Evolutionary conservation across 2,797 vertebrate genomes (phyloP), one percentile per base, ranked within the genome.

Genomic region (Microchirus variegatus): DNA sequence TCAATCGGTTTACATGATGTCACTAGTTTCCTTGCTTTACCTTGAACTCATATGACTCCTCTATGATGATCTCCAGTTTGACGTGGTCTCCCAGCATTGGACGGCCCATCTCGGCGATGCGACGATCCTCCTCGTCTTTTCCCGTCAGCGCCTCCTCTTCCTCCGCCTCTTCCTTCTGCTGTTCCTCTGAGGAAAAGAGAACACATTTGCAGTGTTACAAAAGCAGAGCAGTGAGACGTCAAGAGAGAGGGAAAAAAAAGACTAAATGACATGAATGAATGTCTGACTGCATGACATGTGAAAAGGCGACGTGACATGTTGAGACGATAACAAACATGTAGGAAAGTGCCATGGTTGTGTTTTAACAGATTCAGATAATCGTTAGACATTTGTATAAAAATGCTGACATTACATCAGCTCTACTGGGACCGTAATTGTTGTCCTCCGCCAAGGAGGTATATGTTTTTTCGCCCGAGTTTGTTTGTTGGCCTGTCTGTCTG

Each of bases 11-110:
- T n/a, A n/a, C n/a, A n/a, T n/a, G n/a, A n/a, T n/a, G n/a, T n/a
- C n/a, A n/a, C n/a, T n/a, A n/a, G n/a, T n/a, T n/a, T n/a, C 22
- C 31, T 10, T 2, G 11, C 26, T 58, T 42, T 83, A 98, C 97
- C 96, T 99, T 99, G 89, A 99, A 99, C 84, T 99, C 97, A 0
- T 99, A 99, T 18, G 97, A 99, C 53, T 99, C 97, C 83, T 99
- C 97, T 37, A 99, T 99, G 92, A 99, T 94, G 84, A 99, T 80
- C 87, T 99, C 97, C 11, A 99, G 91, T 67, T 94, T 98, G 75
- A 93, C 93, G 58, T 99, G 96, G 67, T 99, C 97, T 17, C 97
- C 97, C 60, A 99, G 92, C 65, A 95, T 91, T 4, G 97, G 97
- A 12, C 96, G 95, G 5, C 97, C 97, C 96, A 99, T 93, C 77